Base-by-base conservation (phyloP, 2,113 vertebrate species). In the Sebastes fasciatus region DNA sequence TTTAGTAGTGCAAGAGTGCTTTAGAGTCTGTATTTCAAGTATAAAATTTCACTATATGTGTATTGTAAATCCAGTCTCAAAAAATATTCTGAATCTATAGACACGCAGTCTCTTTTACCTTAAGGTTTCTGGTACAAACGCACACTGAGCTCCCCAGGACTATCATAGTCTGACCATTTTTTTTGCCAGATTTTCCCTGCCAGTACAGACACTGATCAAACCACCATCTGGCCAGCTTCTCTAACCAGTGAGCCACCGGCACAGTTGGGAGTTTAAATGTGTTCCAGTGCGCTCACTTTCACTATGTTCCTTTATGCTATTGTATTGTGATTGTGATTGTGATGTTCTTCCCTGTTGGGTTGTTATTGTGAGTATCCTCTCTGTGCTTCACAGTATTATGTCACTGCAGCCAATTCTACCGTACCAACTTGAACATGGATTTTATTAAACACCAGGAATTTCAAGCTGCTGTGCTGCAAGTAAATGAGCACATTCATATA, bases 141-240 rank as follows among this genome's bases (percentile, higher is more conserved):
- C 48, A 55, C 26, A 54, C 67, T 61, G 10, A 17, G 11, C 55
- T 63, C 42, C 54, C 11, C 46, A 4, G n/a, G n/a, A 17, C 54
- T 11, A 8, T 67, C 12, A 42, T 16, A 45, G 10, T 17, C 42
- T 8, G 21, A 6, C 6, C 40, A 3, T n/a, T 60, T n/a, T 60
- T 42, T 64, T 52, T 43, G 57, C 65, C 55, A 64, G 64, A 57
- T 21, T n/a, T 10, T 34, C 10, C 26, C 61, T 21, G 60, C 73
- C 51, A 65, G 52, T n/a, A 16, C 4, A 6, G 65, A 57, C 46
- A 49, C n/a, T 9, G 64, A 78, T 78, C 82, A 81, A 66, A 75
- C 69, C 74, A 2, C 64, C 60, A n/a, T 78, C 80, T 86, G 77
- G 43, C 70, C 82, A 79, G 71, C 65, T 79, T 43, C 55, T 79